These are phyloP conservation scores for Drosophila ironensis DNA, from an alignment of 1,140 invertebrate species.

Conservation along the genomic window DNA sequence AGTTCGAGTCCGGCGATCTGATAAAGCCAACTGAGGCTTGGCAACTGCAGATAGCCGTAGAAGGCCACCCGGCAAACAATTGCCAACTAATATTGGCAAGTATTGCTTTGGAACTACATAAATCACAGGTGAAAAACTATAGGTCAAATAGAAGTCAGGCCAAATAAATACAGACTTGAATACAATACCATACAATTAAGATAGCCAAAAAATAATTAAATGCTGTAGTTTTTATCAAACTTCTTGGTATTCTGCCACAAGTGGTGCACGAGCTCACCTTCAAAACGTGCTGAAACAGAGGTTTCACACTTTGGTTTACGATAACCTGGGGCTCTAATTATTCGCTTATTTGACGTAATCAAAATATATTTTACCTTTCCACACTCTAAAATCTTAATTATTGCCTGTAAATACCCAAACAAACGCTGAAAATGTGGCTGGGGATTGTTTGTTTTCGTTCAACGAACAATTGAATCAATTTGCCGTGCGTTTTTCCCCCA, in stretches of 20 bases:
- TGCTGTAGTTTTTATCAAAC: too few species aligned
- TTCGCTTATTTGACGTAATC: background rate
- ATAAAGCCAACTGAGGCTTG: conserved; percentile 24
- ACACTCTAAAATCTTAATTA: too few species aligned
- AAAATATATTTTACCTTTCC: background rate
- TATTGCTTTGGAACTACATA: conserved; percentile 13
- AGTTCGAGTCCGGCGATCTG: conserved; percentile 10
- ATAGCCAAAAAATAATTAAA: background rate
- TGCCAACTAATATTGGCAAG: background rate
- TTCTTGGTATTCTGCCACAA: too few species aligned
- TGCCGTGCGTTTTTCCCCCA: background rate
- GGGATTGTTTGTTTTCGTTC: too few species aligned
- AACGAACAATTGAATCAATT: conserved; percentile 11
- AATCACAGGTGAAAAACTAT: too few species aligned
- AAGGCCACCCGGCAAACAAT: conserved; percentile 38
- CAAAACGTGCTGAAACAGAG: conserved; percentile 1
- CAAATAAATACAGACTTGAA: background rate
- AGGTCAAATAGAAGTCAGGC: too few species aligned
- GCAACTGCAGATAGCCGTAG: background rate
- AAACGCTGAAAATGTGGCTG: too few species aligned
- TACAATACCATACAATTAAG: background rate
- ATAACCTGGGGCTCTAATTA: background rate
- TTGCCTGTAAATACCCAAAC: too few species aligned
- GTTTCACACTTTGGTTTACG: background rate
- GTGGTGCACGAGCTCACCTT: background rate